phyloP scores from a whole-genome alignment of 1,140 invertebrate species.

The Trinorchestia longiramus region DNA sequence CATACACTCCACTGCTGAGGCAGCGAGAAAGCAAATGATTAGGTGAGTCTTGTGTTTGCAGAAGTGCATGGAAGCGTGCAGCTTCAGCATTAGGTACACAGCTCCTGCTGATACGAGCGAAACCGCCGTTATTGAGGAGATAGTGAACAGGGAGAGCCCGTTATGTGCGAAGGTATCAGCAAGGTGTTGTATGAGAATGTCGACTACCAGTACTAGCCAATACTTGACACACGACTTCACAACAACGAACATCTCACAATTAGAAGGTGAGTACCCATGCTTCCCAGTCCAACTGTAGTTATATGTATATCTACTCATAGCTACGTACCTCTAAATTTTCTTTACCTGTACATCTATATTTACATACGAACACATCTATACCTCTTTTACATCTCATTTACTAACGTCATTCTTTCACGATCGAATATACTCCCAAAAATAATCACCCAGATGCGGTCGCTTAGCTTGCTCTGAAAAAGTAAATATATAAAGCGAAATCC shows the following conservation, averaged over 20 bases:
- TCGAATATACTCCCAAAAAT: background rate
- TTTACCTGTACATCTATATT: background rate
- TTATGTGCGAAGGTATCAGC: background rate
- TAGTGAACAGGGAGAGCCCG: background rate
- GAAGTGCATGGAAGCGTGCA: background rate
- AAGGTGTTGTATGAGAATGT: background rate
- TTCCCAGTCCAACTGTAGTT: background rate
- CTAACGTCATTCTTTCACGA: background rate
- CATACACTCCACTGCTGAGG: background rate
- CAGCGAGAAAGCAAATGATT: background rate
- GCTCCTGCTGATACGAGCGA: background rate
- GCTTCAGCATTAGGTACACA: background rate
- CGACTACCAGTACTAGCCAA: too few relatives aligned
- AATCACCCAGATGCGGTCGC: background rate
- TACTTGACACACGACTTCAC: too few relatives aligned
- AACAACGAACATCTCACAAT: too few relatives aligned
- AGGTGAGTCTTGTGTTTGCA: background rate
- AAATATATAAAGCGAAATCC: background rate
- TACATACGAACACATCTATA: background rate
- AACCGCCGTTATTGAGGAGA: background rate
- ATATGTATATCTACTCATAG: background rate
- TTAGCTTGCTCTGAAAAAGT: background rate
- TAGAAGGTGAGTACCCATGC: background rate
- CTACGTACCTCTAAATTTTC: background rate
- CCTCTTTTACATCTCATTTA: background rate